phyloP scores from a whole-genome alignment of 2,113 vertebrate genomes.

The Empidonax alnorum region DNA sequence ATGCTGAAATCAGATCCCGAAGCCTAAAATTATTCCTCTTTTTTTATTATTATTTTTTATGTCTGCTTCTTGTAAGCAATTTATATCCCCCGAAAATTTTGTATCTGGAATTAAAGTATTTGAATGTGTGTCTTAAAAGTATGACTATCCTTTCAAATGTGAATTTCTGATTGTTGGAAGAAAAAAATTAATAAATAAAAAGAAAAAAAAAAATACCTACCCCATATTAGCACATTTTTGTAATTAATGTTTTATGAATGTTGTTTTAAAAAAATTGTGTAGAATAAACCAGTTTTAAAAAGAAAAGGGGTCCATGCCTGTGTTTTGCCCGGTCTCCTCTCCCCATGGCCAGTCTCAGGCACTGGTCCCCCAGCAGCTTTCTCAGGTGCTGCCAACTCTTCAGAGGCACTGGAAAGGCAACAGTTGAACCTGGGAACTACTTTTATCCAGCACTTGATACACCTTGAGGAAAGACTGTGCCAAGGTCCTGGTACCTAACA shows the following conservation, averaged over 20 bases:
- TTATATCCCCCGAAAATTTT: slow-evolving; percentile 21
- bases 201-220: background rate
- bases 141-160: slow-evolving; percentile 12
- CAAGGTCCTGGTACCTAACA: fast-evolving
- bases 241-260: slow-evolving; percentile 59
- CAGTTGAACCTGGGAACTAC: background rate
- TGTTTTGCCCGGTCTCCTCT: background rate
- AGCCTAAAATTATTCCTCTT: background rate
- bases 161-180: slow-evolving; percentile 24
- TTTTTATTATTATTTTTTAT: background rate
- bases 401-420: background rate
- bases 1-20: background rate
- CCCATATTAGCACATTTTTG: slow-evolving; percentile 39
- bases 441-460: background rate
- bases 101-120: slow-evolving; percentile 36
- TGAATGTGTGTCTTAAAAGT: slow-evolving; percentile 41
- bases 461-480: background rate
- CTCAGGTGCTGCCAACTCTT: background rate
- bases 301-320: background rate
- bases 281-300: slow-evolving; percentile 45
- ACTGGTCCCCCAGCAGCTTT: background rate
- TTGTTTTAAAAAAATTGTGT: slow-evolving; percentile 12
- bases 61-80: background rate
- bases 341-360: fast-evolving
- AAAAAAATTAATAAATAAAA: background rate